Percentiles rank a stretch among this genome's conserved stretches.
phyloP scores from a whole-genome alignment of 2,113 vertebrate species.

The Calidris pygmaea region DNA sequence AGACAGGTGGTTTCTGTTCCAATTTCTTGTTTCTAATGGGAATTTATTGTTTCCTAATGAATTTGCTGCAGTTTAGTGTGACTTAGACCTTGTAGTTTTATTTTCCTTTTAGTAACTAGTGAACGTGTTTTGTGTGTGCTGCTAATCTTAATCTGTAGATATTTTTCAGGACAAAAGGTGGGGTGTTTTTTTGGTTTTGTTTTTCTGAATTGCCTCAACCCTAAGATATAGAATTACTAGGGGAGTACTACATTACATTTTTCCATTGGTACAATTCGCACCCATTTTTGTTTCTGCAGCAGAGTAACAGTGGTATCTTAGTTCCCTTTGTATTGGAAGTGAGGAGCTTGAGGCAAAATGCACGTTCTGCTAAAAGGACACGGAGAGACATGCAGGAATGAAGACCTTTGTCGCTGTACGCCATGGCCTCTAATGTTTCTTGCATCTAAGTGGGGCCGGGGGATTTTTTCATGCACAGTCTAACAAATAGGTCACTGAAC shows the following conservation, averaged over 20 bases:
- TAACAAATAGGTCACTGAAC: not conserved
- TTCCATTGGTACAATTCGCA: not conserved
- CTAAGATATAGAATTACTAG: not conserved
- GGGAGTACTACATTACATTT: not conserved
- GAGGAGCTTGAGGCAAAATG: not conserved
- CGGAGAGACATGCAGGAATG: not conserved
- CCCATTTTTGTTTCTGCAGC: not conserved
- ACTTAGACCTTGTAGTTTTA: not conserved
- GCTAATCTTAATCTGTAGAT: not conserved
- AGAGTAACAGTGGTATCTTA: not conserved
- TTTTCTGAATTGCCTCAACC: not conserved
- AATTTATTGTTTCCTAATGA: not conserved
- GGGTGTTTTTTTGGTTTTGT: not conserved
- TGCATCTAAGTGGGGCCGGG: not conserved
- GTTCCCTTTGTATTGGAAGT: not conserved
- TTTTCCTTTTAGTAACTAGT: not conserved
- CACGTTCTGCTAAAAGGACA: not conserved
- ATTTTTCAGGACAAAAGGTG: not conserved
- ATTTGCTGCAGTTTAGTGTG: not conserved
- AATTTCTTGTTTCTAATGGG: not conserved
- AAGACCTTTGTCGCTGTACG: not conserved
- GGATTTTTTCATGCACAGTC: not conserved
- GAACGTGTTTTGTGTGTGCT: not conserved
- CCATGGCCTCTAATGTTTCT: not conserved
- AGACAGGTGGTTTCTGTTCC: not conserved